These are phyloP conservation scores for Synergus umbraculus DNA, from an alignment of 2,888 invertebrate genomes.

Conservation along the genomic window DNA sequence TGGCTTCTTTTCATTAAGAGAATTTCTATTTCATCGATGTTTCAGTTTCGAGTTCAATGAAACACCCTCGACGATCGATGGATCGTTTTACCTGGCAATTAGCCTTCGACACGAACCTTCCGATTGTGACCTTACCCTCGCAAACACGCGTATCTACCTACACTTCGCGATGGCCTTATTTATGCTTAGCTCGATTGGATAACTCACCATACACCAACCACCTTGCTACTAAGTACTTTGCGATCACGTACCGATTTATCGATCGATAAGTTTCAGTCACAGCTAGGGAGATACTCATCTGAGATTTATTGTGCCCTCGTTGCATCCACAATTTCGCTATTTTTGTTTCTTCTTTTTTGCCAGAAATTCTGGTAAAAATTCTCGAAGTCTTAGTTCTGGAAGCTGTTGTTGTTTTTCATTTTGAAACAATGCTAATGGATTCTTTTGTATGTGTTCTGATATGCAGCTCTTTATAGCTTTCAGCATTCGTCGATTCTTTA, in stretches of 20 bases:
- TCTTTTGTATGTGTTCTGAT: neutral
- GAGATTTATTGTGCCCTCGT: conserved; percentile 60
- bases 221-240: conserved; percentile 55
- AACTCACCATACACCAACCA: conserved; percentile 61
- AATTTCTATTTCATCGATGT: neutral
- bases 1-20: neutral
- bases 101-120: conserved; percentile 42
- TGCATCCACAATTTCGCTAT: conserved; percentile 47
- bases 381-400: neutral
- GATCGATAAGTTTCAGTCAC: conserved; percentile 65
- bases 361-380: neutral
- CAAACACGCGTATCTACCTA: conserved; percentile 45
- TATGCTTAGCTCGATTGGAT: conserved; percentile 61
- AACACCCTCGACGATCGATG: conserved; percentile 35
- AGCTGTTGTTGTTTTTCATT: neutral
- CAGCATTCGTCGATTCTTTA: conserved; percentile 16
- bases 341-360: conserved; percentile 44
- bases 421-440: neutral
- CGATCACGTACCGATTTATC: conserved; percentile 61
- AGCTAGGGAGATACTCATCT: conserved; percentile 59
- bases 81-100: conserved; percentile 37
- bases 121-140: conserved; percentile 50
- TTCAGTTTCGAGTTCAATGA: conserved; percentile 28
- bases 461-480: conserved; percentile 15
- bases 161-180: conserved; percentile 58